Evolutionary conservation across 2,888 invertebrate species (phyloP), one percentile per base, ranked within the genome.

Genomic region (Chrysina gloriosa): DNA sequence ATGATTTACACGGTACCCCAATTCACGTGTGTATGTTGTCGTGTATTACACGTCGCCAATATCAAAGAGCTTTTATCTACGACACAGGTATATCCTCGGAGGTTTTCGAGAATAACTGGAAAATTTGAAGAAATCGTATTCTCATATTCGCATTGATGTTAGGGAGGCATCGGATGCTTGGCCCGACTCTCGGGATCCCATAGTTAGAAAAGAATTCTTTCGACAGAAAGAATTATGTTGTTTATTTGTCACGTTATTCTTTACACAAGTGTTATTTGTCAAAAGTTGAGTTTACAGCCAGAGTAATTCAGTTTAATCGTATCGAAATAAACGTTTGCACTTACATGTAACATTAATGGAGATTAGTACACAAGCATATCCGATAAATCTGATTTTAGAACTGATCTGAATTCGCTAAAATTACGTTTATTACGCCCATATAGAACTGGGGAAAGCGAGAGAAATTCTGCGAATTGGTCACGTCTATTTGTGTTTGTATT

Each of bases 71-170:
- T 31, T 52, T 42, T 39, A 65, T 52, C 52, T 5, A 9, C n/a
- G 25, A 29, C 34, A 65, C 42, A 65, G 42, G 64, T 52, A 65
- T 29, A 29, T 63, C 14, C 23, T 21, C 23, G 42, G 11, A 27
- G 63, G 42, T 65, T 39, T 39, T 14, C 27, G 39, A 39, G 52
- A 52, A 61, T 65, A 65, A 50, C 63, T 50, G 23, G 50, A 50
- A 65, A 65, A 65, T 65, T 65, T 65, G 64, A 39, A 50, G 42
- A 65, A 52, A 65, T 65, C 42, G 64, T 65, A 65, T 50, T 39
- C 64, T 65, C 52, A 27, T 65, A 65, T 65, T 50, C 29, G 25
- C 61, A 29, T 67, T 61, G 61, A 67, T 67, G 58, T 56, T 25
- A 66, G 34, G 14, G 65, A 6, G 52, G 52, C 31, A 36, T 67